Percentiles rank a stretch among this genome's conserved stretches.
Evolutionary conservation across 2,797 vertebrate species (phyloP).

Genomic region (Luscinia luscinia): DNA sequence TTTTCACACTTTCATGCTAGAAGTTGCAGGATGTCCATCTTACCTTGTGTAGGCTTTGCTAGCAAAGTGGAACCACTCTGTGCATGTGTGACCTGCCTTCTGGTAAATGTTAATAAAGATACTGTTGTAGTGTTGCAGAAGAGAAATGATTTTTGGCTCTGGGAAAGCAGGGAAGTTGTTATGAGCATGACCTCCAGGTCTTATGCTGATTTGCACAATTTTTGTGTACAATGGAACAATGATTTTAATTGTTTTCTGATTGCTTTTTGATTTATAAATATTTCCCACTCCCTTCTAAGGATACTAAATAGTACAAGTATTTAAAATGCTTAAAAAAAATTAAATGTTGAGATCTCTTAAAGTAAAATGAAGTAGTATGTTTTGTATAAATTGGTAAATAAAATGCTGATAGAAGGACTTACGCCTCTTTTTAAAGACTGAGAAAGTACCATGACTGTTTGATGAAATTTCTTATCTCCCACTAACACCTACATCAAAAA

Average conservation of each 20-base stretch:
- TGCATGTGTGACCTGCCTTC: neutral
- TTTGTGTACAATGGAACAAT: neutral
- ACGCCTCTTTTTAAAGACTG: neutral
- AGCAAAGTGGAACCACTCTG: neutral
- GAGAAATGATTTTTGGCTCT: neutral
- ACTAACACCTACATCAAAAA: slow-evolving; percentile 24
- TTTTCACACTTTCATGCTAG: neutral
- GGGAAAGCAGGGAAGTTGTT: too few species aligned
- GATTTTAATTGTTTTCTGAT: neutral
- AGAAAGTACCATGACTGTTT: neutral
- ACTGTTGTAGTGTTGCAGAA: neutral
- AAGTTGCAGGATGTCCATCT: neutral
- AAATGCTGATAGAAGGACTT: neutral
- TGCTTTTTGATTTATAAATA: neutral
- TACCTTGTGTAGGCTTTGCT: neutral
- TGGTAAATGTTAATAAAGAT: neutral
- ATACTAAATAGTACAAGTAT: neutral
- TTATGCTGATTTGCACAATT: neutral
- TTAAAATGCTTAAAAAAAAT: neutral
- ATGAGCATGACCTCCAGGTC: too few species aligned
- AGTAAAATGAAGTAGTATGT: neutral
- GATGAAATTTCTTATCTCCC: slow-evolving; percentile 23
- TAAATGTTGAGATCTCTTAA: neutral
- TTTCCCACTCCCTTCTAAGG: neutral
- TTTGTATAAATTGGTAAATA: neutral